Evolutionary conservation across 30 jellyfish, hydroid and myxozoan species (phyloP).

Genomic region (Aurelia aurita): DNA sequence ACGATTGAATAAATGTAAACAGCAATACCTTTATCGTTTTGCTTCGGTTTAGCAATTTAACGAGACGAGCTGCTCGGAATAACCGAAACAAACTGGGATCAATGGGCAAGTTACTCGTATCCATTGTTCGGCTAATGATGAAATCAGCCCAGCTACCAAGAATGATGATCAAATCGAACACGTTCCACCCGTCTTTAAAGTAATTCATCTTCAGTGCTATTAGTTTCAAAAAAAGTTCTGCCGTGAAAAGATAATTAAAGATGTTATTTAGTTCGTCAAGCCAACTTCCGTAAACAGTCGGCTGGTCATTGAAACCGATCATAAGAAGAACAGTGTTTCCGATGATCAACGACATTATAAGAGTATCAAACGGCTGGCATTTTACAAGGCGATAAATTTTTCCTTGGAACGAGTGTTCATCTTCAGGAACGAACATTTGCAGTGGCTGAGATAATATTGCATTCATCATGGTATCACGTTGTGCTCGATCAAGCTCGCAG

Average conservation of each 20-base stretch:
- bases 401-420: constrained; percentile 71
- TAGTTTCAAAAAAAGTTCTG: constrained; percentile 71
- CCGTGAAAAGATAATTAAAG: constrained; percentile 73
- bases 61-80: constrained; percentile 88
- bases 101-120: constrained; percentile 43
- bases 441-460: constrained; percentile 85
- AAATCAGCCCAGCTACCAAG: constrained; percentile 87
- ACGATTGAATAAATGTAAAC: constrained; percentile 84
- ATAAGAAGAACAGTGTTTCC: constrained; percentile 68
- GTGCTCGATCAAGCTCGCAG: constrained; percentile 82
- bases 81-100: constrained; percentile 76
- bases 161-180: constrained; percentile 76
- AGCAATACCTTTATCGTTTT: constrained; percentile 66
- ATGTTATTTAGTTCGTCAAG: constrained; percentile 53
- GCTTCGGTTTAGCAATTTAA: constrained; percentile 80
- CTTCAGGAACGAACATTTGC: constrained; percentile 87
- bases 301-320: constrained; percentile 78
- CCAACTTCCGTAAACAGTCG: constrained; percentile 67
- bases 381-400: constrained; percentile 78
- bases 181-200: constrained; percentile 87
- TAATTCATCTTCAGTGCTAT: constrained; percentile 83
- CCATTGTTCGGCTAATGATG: constrained; percentile 56
- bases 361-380: constrained; percentile 71
- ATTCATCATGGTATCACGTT: constrained; percentile 77
- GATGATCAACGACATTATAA: constrained; percentile 68